phyloP scores from a whole-genome alignment of 2,113 vertebrate species.

The Phyllopteryx taeniolatus region DNA sequence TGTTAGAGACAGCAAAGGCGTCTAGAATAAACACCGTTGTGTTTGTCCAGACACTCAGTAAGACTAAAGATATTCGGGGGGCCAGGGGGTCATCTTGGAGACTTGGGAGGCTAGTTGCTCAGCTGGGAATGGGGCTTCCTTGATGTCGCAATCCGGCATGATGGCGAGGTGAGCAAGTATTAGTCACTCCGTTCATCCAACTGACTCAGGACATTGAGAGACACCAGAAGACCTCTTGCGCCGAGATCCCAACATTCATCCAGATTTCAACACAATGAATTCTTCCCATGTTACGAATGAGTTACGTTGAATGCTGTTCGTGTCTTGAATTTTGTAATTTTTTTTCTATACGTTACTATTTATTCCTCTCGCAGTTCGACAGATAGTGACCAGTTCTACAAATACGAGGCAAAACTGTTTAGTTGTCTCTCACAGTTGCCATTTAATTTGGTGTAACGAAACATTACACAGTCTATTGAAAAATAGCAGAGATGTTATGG shows the following conservation, averaged over 20 bases:
- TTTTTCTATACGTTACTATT: no score
- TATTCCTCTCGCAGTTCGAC: no score
- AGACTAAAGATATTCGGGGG: constrained; percentile 55
- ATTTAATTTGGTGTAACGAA: no score
- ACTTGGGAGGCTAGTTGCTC: constrained; percentile 55
- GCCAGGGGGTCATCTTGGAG: constrained; percentile 28
- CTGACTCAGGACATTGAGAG: constrained; percentile 56
- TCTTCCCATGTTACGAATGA: not conserved
- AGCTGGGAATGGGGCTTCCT: constrained; percentile 49
- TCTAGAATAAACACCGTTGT: not conserved
- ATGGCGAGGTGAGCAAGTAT: constrained; percentile 50
- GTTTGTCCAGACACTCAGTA: constrained; percentile 52
- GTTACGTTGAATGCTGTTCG: not conserved
- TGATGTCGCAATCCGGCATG: constrained; percentile 58
- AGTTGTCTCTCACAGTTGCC: no score
- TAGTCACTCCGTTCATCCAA: constrained; percentile 63
- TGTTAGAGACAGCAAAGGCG: not conserved
- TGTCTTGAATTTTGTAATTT: not conserved
- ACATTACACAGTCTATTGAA: no score
- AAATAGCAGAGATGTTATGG: no score
- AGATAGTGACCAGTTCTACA: no score
- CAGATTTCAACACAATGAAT: constrained; percentile 33
- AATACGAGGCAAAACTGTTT: no score
- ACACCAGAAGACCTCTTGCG: constrained; percentile 36
- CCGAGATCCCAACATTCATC: constrained; percentile 42